Evolutionary conservation across 2,888 invertebrate species (phyloP).

Genomic region (Aphodius sticticus): DNA sequence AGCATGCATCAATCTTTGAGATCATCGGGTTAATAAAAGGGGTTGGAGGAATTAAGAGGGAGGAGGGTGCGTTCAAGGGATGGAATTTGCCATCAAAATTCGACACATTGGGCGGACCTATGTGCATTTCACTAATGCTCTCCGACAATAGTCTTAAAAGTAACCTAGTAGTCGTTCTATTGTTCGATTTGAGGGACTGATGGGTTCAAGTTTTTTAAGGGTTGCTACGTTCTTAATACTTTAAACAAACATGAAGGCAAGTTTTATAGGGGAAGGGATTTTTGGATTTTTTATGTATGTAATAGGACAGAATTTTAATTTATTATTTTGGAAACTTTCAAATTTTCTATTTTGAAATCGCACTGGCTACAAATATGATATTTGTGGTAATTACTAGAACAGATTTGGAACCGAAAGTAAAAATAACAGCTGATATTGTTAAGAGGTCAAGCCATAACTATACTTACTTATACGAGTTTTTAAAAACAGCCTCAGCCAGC

Average conservation of each 20-base stretch:
- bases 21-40: conserved; percentile 37
- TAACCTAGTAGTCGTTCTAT: neutral
- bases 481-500: neutral
- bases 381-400: too few species aligned
- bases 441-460: neutral
- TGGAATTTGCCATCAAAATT: conserved; percentile 29
- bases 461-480: neutral
- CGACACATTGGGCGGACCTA: conserved; percentile 24
- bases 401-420: neutral
- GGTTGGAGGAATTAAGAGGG: conserved; percentile 31
- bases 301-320: too few species aligned
- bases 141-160: conserved; percentile 25
- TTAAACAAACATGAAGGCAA: neutral
- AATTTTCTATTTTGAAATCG: too few species aligned
- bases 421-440: neutral
- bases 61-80: conserved; percentile 10
- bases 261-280: neutral
- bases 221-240: neutral
- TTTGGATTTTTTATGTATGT: too few species aligned
- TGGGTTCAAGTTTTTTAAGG: neutral
- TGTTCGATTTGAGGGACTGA: neutral
- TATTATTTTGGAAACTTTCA: too few species aligned
- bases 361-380: too few species aligned
- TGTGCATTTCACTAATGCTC: conserved; percentile 26
- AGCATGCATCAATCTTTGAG: conserved; percentile 30